Conservation (phyloP, 1,140 invertebrate genomes). For the Plutomurus gul region DNA sequence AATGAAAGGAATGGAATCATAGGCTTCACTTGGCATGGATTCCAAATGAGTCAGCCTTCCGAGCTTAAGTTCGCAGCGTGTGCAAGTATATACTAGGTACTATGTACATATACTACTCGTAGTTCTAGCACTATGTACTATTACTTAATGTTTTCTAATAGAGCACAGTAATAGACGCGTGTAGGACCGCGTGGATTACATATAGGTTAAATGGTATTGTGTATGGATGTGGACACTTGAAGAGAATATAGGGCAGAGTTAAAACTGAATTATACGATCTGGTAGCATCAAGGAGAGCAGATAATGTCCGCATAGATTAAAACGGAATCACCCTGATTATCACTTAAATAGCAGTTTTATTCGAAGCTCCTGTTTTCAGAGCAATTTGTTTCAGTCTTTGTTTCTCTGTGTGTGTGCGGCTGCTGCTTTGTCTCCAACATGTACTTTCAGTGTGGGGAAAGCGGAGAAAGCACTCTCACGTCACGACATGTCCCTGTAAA, state of each 20-base stretch:
- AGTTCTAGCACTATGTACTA: no score
- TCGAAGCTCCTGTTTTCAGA: not conserved
- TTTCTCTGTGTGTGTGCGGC: not conserved
- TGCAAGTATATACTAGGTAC: no score
- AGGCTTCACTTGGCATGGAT: slow-evolving; percentile 19
- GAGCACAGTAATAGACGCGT: no score
- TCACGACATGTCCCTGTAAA: not conserved
- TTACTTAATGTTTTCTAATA: no score
- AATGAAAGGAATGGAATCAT: slow-evolving; percentile 27
- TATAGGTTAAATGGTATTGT: no score
- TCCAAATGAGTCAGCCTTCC: not conserved
- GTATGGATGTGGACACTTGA: no score
- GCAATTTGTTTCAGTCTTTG: not conserved
- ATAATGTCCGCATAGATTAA: slow-evolving; percentile 29
- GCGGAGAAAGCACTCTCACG: not conserved
- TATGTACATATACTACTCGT: not conserved
- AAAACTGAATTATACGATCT: not conserved
- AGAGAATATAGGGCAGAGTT: not conserved
- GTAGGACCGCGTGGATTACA: no score
- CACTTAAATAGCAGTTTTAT: slow-evolving; percentile 28
- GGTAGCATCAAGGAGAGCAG: not conserved
- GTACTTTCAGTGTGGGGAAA: not conserved
- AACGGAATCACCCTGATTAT: slow-evolving; percentile 28
- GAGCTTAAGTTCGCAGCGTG: no score
- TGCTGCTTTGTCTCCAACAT: not conserved